These are phyloP conservation scores for Vesta saturnalis DNA, from an alignment of 2,888 invertebrate genomes.

Conservation along the genomic window DNA sequence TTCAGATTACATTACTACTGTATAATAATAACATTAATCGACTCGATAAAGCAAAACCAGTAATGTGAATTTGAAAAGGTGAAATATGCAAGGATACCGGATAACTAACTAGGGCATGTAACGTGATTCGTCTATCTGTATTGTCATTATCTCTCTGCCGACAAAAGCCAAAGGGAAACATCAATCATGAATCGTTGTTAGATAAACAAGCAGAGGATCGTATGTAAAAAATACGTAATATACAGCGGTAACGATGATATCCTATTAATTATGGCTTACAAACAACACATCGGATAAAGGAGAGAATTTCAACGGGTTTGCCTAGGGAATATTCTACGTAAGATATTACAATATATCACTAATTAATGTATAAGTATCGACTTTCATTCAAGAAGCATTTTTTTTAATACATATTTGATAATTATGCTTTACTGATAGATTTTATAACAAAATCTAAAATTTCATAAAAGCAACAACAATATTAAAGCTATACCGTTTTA, in stretches of 20 bases:
- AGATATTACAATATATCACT: background rate
- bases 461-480: no score
- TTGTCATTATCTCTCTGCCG: conserved; percentile 49
- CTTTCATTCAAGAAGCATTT: background rate
- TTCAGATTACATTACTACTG: background rate
- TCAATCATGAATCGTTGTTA: conserved; percentile 52
- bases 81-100: conserved; percentile 30
- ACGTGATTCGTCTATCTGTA: conserved; percentile 48
- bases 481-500: no score
- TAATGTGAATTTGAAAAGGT: conserved; percentile 15
- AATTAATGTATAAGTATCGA: background rate
- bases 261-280: conserved; percentile 25
- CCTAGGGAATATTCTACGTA: background rate
- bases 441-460: no score
- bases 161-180: conserved; percentile 52
- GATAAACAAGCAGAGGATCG: conserved; percentile 48
- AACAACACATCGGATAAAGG: conserved; percentile 21
- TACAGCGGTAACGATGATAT: conserved; percentile 24
- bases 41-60: background rate
- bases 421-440: no score
- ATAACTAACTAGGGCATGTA: conserved; percentile 44
- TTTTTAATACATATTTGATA: background rate
- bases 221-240: conserved; percentile 46
- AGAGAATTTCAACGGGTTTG: background rate
- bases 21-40: conserved; percentile 1